Base-by-base conservation (phyloP, 2,888 invertebrate genomes). In the Drosophila ezoana region DNA sequence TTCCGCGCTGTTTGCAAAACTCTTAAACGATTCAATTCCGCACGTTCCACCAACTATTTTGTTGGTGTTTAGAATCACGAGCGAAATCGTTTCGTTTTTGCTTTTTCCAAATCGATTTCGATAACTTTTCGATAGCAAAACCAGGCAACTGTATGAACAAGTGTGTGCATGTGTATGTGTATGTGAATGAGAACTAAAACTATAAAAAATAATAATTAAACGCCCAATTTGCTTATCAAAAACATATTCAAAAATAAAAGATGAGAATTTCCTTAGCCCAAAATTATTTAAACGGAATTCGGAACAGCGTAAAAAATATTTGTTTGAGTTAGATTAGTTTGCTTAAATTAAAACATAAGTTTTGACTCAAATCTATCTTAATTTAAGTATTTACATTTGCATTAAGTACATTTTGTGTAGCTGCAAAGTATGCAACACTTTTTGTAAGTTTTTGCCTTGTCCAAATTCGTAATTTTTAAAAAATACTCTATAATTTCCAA, bases 51-150 rank as follows among this genome's bases (percentile, higher is more conserved):
- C 62, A 13, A 4, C 11, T 11, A 45, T 37, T 16, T 28, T 1
- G 1, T 44, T 63, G 62, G 62, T 63, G 62, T 63, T 63, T 62
- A 49, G 62, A 63, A 63, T 49, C 62, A 63, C 62, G 62, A 18
- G 14, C 43, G 62, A 32, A 62, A 32, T 63, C 10, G 63, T 16
- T 11, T 20, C 51, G 51, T 38, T 63, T 62, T 51, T 2, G 5
- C 35, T 5, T 32, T 43, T 44, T 16, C 63, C 20, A 51, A 51
- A 23, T n/a, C 49, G n/a, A 38, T n/a, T 63, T 62, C 16, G 1
- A 37, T 13, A 18, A n/a, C 5, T 32, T 37, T 20, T 9, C 13
- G 11, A 6, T 18, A 37, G 49, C 62, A 20, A 62, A 48, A 35
- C 28, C 33, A 14, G 44, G 20, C 14, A 11, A 44, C 16, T 10